Evolutionary conservation across 2,113 vertebrate species (phyloP).

Genomic region (Hoplias malabaricus): DNA sequence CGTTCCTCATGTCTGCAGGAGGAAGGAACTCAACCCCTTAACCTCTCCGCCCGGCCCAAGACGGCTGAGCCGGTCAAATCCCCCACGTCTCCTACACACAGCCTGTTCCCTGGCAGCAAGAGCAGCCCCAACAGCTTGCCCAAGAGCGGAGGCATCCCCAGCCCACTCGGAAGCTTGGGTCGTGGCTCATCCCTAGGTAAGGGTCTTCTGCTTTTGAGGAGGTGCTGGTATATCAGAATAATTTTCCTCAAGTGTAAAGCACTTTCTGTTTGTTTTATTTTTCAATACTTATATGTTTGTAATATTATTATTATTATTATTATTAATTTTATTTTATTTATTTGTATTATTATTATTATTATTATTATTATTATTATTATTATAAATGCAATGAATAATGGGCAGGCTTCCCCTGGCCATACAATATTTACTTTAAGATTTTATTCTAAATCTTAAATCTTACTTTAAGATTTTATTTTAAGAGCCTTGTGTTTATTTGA

Average conservation of each 20-base stretch:
- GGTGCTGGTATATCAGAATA: no score
- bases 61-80: slow-evolving; percentile 91
- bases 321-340: no score
- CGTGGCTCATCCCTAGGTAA: slow-evolving; percentile 95
- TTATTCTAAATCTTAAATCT: no score
- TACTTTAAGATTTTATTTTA: no score
- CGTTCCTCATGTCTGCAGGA: slow-evolving; percentile 75
- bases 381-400: no score
- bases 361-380: no score
- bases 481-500: no score
- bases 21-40: slow-evolving; percentile 96
- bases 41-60: slow-evolving; percentile 95
- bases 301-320: no score
- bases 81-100: slow-evolving; percentile 91
- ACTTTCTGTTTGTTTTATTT: not conserved
- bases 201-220: slow-evolving; percentile 26
- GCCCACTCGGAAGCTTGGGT: slow-evolving; percentile 83
- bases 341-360: no score
- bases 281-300: no score
- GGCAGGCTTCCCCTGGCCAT: no score
- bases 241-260: not conserved
- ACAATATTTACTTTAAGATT: no score
- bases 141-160: slow-evolving; percentile 88
- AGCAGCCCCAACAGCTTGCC: slow-evolving; percentile 85
- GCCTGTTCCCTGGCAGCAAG: slow-evolving; percentile 89